Conservation (phyloP, 2,113 vertebrate genomes). For the Odocoileus hemionus region DNA sequence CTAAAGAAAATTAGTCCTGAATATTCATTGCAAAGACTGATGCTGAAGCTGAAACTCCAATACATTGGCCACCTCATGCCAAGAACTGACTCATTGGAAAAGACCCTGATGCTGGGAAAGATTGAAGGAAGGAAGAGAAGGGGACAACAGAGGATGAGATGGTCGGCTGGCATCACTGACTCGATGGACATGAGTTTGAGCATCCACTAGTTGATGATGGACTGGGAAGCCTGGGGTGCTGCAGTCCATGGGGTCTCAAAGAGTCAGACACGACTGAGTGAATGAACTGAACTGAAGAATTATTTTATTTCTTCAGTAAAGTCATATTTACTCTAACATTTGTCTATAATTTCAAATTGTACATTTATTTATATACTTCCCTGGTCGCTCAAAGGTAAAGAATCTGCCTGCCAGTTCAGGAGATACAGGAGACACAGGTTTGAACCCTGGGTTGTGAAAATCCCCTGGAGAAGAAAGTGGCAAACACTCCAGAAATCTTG, state of each 20-base stretch:
- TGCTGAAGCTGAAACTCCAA: not conserved
- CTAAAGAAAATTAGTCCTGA: not conserved
- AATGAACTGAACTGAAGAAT: not conserved
- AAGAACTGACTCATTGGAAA: not conserved
- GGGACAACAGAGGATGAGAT: not conserved
- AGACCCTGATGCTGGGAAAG: not conserved
- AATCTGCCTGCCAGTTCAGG: not conserved
- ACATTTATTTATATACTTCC: not conserved
- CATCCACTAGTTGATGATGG: not conserved
- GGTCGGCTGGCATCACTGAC: not conserved
- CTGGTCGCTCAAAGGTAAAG: not conserved
- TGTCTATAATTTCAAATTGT: not conserved
- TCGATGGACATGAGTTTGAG: not conserved
- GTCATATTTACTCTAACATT: not conserved
- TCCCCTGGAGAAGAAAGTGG: not conserved
- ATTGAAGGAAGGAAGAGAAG: not conserved
- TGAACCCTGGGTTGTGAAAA: not conserved
- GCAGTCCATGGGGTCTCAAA: not conserved
- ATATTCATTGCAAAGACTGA: not conserved
- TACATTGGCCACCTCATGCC: fast-evolving
- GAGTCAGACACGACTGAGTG: not conserved
- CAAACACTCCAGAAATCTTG: not conserved
- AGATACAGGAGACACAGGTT: fast-evolving
- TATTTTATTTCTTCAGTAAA: not conserved
- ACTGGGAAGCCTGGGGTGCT: not conserved